Percentiles rank a stretch among this genome's conserved stretches.
phyloP scores from a whole-genome alignment of 2,888 invertebrate species.

The Hypolimnas misippus region DNA sequence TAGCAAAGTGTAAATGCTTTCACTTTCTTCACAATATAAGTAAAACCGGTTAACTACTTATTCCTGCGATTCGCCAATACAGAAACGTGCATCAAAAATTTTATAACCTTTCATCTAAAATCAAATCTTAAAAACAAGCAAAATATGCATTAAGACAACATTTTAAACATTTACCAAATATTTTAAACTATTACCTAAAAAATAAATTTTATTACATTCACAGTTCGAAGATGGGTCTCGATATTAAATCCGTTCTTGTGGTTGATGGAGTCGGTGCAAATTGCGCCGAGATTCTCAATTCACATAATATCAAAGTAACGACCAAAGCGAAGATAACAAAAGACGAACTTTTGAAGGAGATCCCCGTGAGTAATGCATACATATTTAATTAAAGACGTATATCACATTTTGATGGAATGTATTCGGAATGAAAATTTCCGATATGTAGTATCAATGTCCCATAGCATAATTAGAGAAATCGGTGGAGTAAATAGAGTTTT shows the following conservation, averaged over 20 bases:
- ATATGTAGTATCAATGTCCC: no score
- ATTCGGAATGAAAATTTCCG: no score
- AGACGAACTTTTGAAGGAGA: constrained; percentile 91
- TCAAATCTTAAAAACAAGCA: no score
- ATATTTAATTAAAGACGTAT: no score
- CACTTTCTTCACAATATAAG: not conserved
- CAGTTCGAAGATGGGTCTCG: constrained; percentile 73
- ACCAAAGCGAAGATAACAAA: constrained; percentile 91
- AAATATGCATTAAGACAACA: no score
- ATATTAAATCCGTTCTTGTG: constrained; percentile 92
- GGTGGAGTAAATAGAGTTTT: no score
- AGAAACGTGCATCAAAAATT: not conserved
- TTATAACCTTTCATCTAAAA: constrained; percentile 1
- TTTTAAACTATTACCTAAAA: no score
- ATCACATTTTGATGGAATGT: no score
- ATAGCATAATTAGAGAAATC: no score
- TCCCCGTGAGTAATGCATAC: constrained; percentile 86
- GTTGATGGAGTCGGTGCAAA: constrained; percentile 96
- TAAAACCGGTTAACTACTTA: not conserved
- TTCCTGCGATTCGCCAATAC: not conserved
- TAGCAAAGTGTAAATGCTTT: not conserved
- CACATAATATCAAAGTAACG: constrained; percentile 91
- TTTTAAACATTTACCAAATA: no score
- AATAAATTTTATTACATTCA: no score
- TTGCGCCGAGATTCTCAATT: constrained; percentile 91